These are phyloP conservation scores for Pentalonia nigronervosa DNA, from an alignment of 1,140 invertebrate genomes.

Conservation along the genomic window DNA sequence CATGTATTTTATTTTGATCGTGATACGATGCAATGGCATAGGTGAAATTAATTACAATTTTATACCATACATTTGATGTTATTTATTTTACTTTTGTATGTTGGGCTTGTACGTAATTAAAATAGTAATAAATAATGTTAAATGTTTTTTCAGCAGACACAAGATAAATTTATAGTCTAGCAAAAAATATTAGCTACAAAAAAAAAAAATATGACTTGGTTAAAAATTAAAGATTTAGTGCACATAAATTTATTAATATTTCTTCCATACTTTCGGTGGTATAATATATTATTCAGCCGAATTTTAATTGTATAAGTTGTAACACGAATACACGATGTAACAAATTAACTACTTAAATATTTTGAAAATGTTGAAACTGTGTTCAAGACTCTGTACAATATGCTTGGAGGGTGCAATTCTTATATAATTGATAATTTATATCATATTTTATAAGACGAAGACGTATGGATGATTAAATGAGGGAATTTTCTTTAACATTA, in stretches of 20 bases:
- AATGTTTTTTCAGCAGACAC: background rate
- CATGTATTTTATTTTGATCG: background rate
- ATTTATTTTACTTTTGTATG: background rate
- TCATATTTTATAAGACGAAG: no score
- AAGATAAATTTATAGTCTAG: background rate
- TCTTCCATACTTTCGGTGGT: background rate
- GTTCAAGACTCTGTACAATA: background rate
- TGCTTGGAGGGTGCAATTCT: background rate
- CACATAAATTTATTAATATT: background rate
- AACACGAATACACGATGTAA: background rate
- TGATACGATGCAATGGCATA: background rate
- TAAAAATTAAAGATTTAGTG: background rate
- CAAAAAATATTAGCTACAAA: background rate
- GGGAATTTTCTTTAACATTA: background rate
- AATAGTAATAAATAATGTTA: constrained; percentile 6
- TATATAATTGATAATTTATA: background rate
- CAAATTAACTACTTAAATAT: background rate
- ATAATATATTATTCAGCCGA: background rate
- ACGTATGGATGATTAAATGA: no score
- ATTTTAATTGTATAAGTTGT: background rate
- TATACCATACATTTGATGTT: background rate
- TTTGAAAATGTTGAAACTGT: background rate
- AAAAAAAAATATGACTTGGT: background rate
- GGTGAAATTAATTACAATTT: constrained; percentile 8
- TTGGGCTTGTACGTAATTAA: background rate